Evolutionary conservation across 2,888 invertebrate species (phyloP).

Genomic region (Plebejus melissa): DNA sequence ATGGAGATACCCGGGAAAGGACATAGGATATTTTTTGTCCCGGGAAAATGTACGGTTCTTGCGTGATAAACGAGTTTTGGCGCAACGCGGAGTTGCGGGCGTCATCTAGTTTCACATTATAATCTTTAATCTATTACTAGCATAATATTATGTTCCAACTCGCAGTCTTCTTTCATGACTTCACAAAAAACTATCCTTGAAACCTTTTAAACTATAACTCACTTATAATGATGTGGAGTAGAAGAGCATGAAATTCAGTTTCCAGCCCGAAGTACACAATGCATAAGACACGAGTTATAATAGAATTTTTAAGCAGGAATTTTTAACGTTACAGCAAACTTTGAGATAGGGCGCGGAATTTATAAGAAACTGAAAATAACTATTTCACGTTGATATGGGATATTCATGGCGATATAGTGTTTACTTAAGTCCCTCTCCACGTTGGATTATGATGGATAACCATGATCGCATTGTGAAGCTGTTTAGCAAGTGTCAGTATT

Average conservation of each 20-base stretch:
- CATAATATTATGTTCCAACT: background rate
- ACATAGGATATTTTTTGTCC: no score
- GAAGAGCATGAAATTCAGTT: constrained; percentile 7
- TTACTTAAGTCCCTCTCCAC: background rate
- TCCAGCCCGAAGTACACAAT: constrained; percentile 29
- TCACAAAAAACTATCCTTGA: background rate
- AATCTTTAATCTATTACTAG: no score
- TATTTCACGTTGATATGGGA: background rate
- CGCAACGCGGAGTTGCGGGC: no score
- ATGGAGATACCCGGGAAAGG: no score
- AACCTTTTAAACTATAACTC: background rate
- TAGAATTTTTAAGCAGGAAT: constrained; percentile 39
- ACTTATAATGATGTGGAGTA: constrained; percentile 1
- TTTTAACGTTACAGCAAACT: constrained; percentile 18
- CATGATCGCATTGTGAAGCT: no score
- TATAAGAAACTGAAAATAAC: constrained; percentile 18
- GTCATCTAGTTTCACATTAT: no score
- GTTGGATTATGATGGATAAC: no score
- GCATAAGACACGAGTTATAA: constrained; percentile 38
- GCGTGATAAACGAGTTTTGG: no score
- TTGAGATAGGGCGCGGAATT: constrained; percentile 7
- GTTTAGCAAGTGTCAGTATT: no score
- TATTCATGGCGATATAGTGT: background rate
- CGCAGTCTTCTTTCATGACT: background rate
- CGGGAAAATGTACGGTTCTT: no score